phyloP scores from a whole-genome alignment of 2,888 invertebrate genomes.

The Epirrhoe alternata region DNA sequence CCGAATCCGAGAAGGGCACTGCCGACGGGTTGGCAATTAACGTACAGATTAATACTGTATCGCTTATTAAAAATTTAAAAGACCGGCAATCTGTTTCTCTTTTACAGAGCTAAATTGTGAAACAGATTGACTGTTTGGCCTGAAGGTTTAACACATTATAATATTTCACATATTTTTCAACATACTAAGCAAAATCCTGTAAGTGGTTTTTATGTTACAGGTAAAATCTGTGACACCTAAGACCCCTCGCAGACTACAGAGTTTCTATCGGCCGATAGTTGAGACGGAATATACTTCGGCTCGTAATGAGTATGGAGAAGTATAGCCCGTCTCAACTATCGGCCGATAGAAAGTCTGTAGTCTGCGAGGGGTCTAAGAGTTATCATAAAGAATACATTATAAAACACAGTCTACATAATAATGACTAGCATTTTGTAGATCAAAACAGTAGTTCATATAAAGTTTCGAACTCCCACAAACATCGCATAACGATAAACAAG shows the following conservation, averaged over 20 bases:
- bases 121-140: neutral
- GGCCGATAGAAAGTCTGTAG: too few relatives aligned
- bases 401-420: slow-evolving; percentile 8
- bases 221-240: too few relatives aligned
- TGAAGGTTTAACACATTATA: neutral
- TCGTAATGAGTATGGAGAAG: too few relatives aligned
- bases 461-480: slow-evolving; percentile 26
- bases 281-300: too few relatives aligned
- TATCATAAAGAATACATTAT: too few relatives aligned
- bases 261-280: too few relatives aligned
- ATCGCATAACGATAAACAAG: slow-evolving; percentile 39
- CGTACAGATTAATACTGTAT: slow-evolving; percentile 64
- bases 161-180: neutral
- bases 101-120: neutral
- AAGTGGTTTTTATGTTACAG: too few relatives aligned
- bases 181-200: neutral
- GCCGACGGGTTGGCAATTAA: slow-evolving; percentile 55
- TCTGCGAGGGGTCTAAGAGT: too few relatives aligned
- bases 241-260: too few relatives aligned
- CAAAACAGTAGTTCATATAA: slow-evolving; percentile 10
- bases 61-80: slow-evolving; percentile 57
- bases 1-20: slow-evolving; percentile 34
- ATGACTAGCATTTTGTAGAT: slow-evolving; percentile 12
- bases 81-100: neutral
- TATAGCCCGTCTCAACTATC: too few relatives aligned